A percentile compares a stretch with the other conserved stretches of the same genome.
Conservation (phyloP, 1,140 invertebrate genomes). For the Andricus grossulariae region DNA sequence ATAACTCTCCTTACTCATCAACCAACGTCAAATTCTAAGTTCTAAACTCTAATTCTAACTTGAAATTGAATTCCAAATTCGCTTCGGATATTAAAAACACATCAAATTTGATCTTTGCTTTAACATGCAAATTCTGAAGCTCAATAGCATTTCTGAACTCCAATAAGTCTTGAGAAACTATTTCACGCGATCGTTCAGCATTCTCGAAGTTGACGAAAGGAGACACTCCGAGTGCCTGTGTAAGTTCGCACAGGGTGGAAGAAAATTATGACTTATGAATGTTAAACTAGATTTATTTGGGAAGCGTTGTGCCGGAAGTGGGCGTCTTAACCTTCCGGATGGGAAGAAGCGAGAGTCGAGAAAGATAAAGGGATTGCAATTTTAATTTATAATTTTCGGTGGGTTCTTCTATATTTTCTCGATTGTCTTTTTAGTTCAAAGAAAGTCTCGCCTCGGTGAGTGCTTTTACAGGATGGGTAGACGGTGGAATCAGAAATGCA, state of each 20-base stretch:
- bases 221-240: conserved; percentile 4
- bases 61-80: no score
- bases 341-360: conserved; percentile 29
- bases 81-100: no score
- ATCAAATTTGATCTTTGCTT: background rate
- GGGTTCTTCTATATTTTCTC: conserved; percentile 23
- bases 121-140: background rate
- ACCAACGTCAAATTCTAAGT: no score
- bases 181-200: conserved; percentile 15
- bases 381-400: conserved; percentile 47
- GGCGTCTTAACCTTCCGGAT: conserved; percentile 39
- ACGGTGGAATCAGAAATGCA: no score
- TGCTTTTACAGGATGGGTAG: no score
- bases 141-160: background rate
- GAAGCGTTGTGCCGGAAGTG: conserved; percentile 43
- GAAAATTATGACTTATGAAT: conserved; percentile 53
- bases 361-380: conserved; percentile 35
- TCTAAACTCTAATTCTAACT: no score
- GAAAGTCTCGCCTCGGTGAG: background rate
- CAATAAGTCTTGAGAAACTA: conserved; percentile 17
- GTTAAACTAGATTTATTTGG: conserved; percentile 44
- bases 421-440: background rate
- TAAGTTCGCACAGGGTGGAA: background rate
- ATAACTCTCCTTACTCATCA: no score
- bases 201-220: conserved; percentile 1